Percentiles rank a stretch among this genome's conserved stretches.
Evolutionary conservation across 2,797 vertebrate genomes (phyloP).

Genomic region (Gastrophryne carolinensis): DNA sequence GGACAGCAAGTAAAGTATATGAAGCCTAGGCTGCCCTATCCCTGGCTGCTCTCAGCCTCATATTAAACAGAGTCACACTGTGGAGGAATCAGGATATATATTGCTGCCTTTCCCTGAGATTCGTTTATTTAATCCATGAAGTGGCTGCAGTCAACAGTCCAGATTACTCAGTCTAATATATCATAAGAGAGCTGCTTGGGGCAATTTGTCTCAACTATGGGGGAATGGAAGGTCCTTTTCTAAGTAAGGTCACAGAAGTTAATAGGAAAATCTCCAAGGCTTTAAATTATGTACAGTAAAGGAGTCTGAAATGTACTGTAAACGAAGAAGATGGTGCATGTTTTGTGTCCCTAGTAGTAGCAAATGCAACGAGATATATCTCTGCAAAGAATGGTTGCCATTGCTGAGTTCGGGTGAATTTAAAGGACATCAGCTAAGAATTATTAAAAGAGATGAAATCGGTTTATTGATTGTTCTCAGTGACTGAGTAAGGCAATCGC

Average conservation of each 20-base stretch:
- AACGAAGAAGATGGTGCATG: not conserved
- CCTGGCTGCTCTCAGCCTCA: not conserved
- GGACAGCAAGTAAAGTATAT: not conserved
- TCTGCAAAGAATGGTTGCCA: too few relatives aligned
- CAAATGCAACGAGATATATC: too few relatives aligned
- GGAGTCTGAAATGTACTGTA: not conserved
- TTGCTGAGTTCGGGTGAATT: too few relatives aligned
- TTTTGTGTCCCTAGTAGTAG: too few relatives aligned
- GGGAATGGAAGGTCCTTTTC: conserved; percentile 12
- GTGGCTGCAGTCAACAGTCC: not conserved
- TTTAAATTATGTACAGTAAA: conserved; percentile 15
- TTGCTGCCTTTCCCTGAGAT: not conserved
- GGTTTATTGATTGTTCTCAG: too few relatives aligned
- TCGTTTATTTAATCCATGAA: not conserved
- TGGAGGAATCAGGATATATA: not conserved
- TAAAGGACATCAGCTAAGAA: too few relatives aligned
- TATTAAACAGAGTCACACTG: not conserved
- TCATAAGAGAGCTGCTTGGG: not conserved
- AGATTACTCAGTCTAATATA: not conserved
- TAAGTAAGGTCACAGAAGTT: conserved; percentile 18
- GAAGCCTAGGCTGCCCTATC: not conserved
- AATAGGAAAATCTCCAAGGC: conserved; percentile 1
- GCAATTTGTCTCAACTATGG: conserved; percentile 27
- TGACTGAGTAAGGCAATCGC: too few relatives aligned
- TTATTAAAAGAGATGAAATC: too few relatives aligned